These are phyloP conservation scores for Stictocephala bisonia DNA, from an alignment of 2,888 invertebrate genomes.

Conservation along the genomic window DNA sequence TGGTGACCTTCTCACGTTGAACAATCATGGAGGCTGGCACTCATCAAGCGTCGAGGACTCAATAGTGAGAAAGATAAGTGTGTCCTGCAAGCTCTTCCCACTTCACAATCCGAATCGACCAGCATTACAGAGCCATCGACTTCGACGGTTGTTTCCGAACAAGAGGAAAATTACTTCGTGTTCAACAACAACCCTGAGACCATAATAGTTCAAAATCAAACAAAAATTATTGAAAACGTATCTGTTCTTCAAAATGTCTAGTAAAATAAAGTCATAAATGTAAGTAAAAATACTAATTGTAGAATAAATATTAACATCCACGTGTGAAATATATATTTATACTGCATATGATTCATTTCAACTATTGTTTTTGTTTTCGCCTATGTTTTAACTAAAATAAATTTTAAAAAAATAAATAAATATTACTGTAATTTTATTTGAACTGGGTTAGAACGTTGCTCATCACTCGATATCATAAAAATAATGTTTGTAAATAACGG, in stretches of 20 bases:
- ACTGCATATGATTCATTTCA: no score
- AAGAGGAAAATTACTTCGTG: neutral
- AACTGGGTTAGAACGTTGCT: no score
- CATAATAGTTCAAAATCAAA: neutral
- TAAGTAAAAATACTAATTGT: no score
- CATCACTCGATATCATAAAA: no score
- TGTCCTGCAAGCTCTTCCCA: neutral
- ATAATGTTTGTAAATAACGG: no score
- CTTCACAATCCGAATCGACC: neutral
- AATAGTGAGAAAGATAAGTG: neutral
- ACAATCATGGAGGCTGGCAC: neutral
- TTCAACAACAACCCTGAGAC: neutral
- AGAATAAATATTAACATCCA: neutral
- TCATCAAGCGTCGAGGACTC: neutral
- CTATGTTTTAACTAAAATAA: no score
- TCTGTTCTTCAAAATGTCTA: neutral
- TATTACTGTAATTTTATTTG: no score
- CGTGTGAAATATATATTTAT: no score
- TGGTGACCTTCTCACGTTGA: conserved; percentile 1
- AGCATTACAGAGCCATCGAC: neutral
- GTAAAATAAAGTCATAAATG: no score
- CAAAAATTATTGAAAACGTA: neutral
- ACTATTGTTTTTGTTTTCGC: no score
- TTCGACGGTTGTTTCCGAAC: neutral
- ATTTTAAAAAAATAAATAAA: no score